phyloP scores from a whole-genome alignment of 2,888 invertebrate species.

The Orchestes rusci region DNA sequence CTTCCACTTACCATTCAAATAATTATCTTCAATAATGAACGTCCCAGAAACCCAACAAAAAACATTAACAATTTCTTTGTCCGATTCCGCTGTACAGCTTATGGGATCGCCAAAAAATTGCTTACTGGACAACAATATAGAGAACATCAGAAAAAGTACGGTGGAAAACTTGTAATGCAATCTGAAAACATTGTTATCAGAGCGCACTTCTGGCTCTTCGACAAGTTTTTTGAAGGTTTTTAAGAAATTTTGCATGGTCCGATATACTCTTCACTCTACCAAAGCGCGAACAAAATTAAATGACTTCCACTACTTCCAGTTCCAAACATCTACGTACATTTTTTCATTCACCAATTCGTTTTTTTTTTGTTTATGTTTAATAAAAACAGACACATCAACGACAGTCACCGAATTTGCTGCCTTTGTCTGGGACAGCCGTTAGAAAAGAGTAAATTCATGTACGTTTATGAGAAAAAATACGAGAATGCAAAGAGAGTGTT shows the following conservation, averaged over 20 bases:
- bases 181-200: constrained; percentile 69
- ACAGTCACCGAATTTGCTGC: too few species aligned
- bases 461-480: too few species aligned
- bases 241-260: constrained; percentile 64
- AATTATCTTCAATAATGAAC: constrained; percentile 50
- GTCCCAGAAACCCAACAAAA: constrained; percentile 78
- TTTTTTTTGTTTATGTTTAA: too few species aligned
- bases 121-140: constrained; percentile 67
- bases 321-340: too few species aligned
- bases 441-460: too few species aligned
- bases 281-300: not conserved
- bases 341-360: too few species aligned
- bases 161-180: constrained; percentile 69
- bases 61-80: constrained; percentile 60
- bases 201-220: constrained; percentile 59
- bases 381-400: too few species aligned
- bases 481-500: too few species aligned
- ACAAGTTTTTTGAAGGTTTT: constrained; percentile 60
- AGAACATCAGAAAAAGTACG: constrained; percentile 63
- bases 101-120: constrained; percentile 85
- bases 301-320: too few species aligned
- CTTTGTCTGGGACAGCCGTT: too few species aligned
- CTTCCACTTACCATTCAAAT: constrained; percentile 43
- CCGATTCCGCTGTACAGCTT: constrained; percentile 57
- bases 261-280: constrained; percentile 17